Conservation (phyloP, 2,113 vertebrate species). For the Aphelocoma coerulescens region DNA sequence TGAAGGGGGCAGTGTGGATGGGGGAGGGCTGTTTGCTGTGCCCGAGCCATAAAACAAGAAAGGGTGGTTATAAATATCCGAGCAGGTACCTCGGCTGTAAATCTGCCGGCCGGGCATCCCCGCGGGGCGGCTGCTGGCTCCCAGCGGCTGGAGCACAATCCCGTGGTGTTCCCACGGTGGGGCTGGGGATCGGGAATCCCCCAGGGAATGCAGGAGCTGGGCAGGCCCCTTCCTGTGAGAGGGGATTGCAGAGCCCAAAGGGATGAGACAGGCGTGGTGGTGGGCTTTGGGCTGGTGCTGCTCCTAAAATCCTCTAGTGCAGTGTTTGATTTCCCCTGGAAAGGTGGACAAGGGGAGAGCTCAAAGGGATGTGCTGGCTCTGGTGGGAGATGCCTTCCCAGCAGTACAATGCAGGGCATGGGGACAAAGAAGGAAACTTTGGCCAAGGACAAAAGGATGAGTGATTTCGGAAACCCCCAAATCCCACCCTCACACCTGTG, state of each 20-base stretch:
- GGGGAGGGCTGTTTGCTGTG: constrained; percentile 11
- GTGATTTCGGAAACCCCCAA: background rate
- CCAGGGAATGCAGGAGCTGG: accelerated
- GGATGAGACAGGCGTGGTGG: background rate
- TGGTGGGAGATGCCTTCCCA: background rate
- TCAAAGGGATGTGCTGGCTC: background rate
- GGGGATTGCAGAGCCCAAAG: background rate
- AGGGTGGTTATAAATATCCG: constrained; percentile 49
- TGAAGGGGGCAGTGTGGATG: background rate
- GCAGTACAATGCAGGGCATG: accelerated
- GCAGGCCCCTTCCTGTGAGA: background rate
- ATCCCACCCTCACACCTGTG: background rate
- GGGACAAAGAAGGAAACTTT: background rate
- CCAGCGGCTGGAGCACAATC: background rate
- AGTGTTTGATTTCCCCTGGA: background rate
- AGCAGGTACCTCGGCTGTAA: constrained; percentile 57
- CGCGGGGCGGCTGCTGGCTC: background rate
- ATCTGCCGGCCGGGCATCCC: background rate
- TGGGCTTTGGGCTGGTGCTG: background rate
- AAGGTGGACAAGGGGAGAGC: background rate
- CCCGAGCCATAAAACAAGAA: constrained; percentile 23
- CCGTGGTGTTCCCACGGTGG: background rate
- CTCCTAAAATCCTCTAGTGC: background rate
- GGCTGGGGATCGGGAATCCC: background rate
- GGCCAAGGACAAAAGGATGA: background rate